Percentiles rank a stretch among this genome's conserved stretches.
Conservation (phyloP, 2,797 vertebrate genomes). For the Falco novaeseelandiae region DNA sequence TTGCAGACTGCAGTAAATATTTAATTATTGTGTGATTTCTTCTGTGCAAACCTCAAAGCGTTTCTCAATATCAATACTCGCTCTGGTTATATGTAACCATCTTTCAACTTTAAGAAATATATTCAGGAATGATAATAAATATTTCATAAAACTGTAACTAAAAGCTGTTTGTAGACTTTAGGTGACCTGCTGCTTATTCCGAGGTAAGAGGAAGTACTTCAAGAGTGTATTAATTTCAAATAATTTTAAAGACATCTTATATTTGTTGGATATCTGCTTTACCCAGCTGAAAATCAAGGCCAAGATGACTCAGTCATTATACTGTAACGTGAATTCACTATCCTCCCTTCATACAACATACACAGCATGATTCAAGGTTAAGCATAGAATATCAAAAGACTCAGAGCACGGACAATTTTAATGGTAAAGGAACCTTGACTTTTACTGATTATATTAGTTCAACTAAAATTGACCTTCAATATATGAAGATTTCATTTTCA, state of each 20-base stretch:
- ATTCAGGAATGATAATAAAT: constrained; percentile 50
- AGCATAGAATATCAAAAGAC: constrained; percentile 68
- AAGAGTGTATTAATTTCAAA: constrained; percentile 64
- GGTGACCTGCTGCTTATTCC: constrained; percentile 12
- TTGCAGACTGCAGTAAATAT: constrained; percentile 17
- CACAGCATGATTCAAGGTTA: constrained; percentile 72
- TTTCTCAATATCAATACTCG: constrained; percentile 49
- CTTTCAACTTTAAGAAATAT: constrained; percentile 56
- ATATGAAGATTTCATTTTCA: constrained; percentile 73
- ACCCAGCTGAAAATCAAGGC: constrained; percentile 61
- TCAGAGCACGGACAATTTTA: constrained; percentile 66
- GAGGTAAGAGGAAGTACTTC: constrained; percentile 29
- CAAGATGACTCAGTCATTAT: constrained; percentile 9
- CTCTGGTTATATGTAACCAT: constrained; percentile 6
- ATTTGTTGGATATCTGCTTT: constrained; percentile 31
- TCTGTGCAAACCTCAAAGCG: constrained; percentile 34
- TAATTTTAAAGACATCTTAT: constrained; percentile 44
- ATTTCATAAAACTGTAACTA: constrained; percentile 60
- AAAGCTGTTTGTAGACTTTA: constrained; percentile 26
- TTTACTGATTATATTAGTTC: constrained; percentile 74
- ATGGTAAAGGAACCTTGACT: constrained; percentile 76
- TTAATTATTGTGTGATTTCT: constrained; percentile 46
- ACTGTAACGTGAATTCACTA: background rate
- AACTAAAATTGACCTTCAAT: constrained; percentile 76
- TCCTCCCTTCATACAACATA: constrained; percentile 35